Evolutionary conservation across 2,888 invertebrate species (phyloP).

Genomic region (Petrophora chlorosata): DNA sequence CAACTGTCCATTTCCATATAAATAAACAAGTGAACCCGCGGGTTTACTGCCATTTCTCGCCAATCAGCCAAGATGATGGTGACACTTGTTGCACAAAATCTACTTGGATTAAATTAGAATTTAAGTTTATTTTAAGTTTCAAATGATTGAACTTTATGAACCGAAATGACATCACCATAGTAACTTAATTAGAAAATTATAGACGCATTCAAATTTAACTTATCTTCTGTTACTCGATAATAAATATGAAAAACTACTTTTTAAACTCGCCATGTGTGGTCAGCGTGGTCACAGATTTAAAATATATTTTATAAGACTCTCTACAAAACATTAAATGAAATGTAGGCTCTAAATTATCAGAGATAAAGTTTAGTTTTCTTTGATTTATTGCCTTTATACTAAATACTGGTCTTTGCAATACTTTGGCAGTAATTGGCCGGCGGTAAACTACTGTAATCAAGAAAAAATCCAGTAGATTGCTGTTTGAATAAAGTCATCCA

Average conservation of each 20-base stretch:
- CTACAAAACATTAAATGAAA: background rate
- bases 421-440: slow-evolving; percentile 43
- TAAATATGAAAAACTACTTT: slow-evolving; percentile 39
- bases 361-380: background rate
- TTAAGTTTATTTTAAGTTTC: too few species aligned
- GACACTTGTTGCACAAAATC: too few species aligned
- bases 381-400: background rate
- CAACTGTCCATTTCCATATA: too few species aligned
- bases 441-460: slow-evolving; percentile 41
- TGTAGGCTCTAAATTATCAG: background rate
- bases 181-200: slow-evolving; percentile 13
- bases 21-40: too few species aligned
- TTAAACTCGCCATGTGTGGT: slow-evolving; percentile 52
- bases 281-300: slow-evolving; percentile 30
- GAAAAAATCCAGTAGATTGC: slow-evolving; percentile 40
- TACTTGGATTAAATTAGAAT: too few species aligned
- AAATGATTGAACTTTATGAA: background rate
- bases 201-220: slow-evolving; percentile 16
- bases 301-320: background rate
- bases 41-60: too few species aligned
- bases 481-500: slow-evolving; percentile 36
- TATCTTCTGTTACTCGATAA: slow-evolving; percentile 20
- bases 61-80: too few species aligned
- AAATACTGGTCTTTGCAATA: slow-evolving; percentile 10
- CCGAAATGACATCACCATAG: slow-evolving; percentile 1